Conservation (phyloP, 1,140 invertebrate genomes). For the Trialeurodes vaporariorum region DNA sequence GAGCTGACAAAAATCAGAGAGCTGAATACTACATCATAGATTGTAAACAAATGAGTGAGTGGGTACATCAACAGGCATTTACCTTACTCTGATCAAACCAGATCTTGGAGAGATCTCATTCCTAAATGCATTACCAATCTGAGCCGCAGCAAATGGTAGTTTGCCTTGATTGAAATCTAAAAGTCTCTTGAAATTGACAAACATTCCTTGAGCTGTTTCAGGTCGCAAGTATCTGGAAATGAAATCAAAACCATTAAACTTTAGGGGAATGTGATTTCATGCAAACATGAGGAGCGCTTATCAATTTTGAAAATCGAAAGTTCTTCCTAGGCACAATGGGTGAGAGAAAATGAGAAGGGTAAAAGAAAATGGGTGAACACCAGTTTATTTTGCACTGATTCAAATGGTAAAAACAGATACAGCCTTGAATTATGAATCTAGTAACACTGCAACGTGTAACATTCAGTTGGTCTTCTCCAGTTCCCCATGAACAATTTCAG, state of each 20-base stretch:
- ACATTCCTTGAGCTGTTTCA: constrained; percentile 98
- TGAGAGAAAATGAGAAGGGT: too few relatives aligned
- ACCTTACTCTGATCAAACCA: constrained; percentile 79
- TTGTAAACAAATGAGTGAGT: not conserved
- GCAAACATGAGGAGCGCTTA: too few relatives aligned
- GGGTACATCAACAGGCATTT: constrained; percentile 8
- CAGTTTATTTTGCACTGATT: too few relatives aligned
- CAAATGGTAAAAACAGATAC: too few relatives aligned
- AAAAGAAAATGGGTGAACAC: too few relatives aligned
- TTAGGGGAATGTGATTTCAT: too few relatives aligned
- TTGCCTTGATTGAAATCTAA: constrained; percentile 95
- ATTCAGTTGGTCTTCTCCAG: too few relatives aligned
- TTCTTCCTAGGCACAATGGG: too few relatives aligned
- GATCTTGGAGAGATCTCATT: constrained; percentile 99
- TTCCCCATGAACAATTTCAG: too few relatives aligned
- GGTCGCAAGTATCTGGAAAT: constrained; percentile 67
- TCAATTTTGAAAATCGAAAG: too few relatives aligned
- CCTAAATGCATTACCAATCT: constrained; percentile 95
- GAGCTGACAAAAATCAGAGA: not conserved
- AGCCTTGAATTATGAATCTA: too few relatives aligned
- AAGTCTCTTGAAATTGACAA: constrained; percentile 96
- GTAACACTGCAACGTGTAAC: too few relatives aligned
- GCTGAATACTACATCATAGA: not conserved
- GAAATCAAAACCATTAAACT: constrained; percentile 9
- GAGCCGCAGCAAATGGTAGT: constrained; percentile 95